These are phyloP conservation scores for Hecatera dysodea DNA, from an alignment of 2,888 invertebrate genomes.

Conservation along the genomic window DNA sequence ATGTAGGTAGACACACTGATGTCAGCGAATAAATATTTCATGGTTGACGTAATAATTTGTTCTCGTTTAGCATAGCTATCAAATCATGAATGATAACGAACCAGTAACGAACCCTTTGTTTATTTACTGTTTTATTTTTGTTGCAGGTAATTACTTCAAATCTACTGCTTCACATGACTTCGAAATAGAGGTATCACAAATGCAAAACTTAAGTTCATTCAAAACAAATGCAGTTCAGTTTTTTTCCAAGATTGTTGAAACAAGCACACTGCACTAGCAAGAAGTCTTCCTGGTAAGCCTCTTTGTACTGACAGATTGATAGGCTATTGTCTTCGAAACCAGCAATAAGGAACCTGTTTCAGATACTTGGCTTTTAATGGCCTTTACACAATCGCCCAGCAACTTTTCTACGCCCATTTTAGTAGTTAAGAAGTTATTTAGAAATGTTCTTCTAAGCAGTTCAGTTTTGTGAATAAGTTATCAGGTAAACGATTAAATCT, in stretches of 20 bases:
- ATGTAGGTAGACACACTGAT: constrained; percentile 63
- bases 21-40: constrained; percentile 72
- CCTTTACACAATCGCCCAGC: constrained; percentile 27
- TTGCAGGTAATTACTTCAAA: constrained; percentile 52
- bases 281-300: constrained; percentile 35
- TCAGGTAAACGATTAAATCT: background rate
- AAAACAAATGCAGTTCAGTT: background rate
- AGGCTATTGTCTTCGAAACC: constrained; percentile 53
- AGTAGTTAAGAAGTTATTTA: constrained; percentile 1
- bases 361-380: constrained; percentile 45
- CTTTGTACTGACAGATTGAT: constrained; percentile 42
- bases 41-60: constrained; percentile 67
- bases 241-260: constrained; percentile 15
- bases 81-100: constrained; percentile 36
- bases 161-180: background rate
- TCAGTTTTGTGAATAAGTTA: background rate
- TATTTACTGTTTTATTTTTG: constrained; percentile 44
- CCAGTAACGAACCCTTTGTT: constrained; percentile 25
- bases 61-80: constrained; percentile 55
- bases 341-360: constrained; percentile 55
- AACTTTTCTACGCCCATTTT: constrained; percentile 23
- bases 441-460: background rate
- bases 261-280: background rate
- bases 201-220: background rate
- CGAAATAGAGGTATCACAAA: background rate